Percentiles rank a stretch among this genome's conserved stretches.
These are phyloP conservation scores for Rhadina sibilatrix DNA, from an alignment of 2,113 vertebrate genomes.

Conservation along the genomic window DNA sequence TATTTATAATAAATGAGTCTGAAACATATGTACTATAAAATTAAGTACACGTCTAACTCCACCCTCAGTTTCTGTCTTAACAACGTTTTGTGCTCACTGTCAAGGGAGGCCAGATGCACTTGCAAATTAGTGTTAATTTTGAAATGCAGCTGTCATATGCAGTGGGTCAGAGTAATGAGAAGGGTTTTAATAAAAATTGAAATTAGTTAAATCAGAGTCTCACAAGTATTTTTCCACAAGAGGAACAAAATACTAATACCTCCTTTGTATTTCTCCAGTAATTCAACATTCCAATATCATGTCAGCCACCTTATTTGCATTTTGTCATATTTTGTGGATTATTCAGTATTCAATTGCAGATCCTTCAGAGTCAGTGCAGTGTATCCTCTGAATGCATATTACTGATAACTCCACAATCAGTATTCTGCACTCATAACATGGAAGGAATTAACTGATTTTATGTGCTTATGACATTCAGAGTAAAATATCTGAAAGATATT, in stretches of 20 bases:
- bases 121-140: slow-evolving; percentile 34
- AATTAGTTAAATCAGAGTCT: background rate
- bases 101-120: slow-evolving; percentile 22
- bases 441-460: slow-evolving; percentile 54
- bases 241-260: slow-evolving; percentile 45
- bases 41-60: background rate
- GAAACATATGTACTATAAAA: background rate
- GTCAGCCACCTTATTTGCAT: slow-evolving; percentile 47
- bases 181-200: slow-evolving; percentile 26
- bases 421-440: slow-evolving; percentile 17
- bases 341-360: slow-evolving; percentile 40
- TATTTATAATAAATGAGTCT: background rate
- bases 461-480: slow-evolving; percentile 37
- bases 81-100: background rate
- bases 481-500: slow-evolving; percentile 30
- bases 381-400: slow-evolving; percentile 14
- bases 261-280: background rate
- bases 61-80: background rate
- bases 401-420: slow-evolving; percentile 32
- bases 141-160: slow-evolving; percentile 39
- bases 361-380: background rate
- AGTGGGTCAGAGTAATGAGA: slow-evolving; percentile 17
- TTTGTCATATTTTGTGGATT: slow-evolving; percentile 42
- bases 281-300: slow-evolving; percentile 7
- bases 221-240: background rate